Percentiles rank a stretch among this genome's conserved stretches.
Evolutionary conservation across 2,113 vertebrate species (phyloP).

Genomic region (Saguinus midas): DNA sequence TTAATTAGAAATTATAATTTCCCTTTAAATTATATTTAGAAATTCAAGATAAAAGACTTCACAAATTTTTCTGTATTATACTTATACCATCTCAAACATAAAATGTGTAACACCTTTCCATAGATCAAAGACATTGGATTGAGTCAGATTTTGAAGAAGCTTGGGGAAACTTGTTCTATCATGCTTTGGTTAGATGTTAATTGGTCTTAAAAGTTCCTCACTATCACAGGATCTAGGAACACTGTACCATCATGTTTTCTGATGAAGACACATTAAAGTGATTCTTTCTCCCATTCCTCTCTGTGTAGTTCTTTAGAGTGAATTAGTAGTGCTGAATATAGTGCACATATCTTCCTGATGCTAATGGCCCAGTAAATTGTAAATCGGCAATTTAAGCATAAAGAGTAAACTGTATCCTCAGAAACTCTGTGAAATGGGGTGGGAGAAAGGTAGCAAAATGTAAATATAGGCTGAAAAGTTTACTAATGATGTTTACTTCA

Average conservation of each 20-base stretch:
- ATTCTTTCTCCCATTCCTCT: background rate
- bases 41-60: background rate
- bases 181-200: background rate
- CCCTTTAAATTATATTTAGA: background rate
- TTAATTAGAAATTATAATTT: background rate
- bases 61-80: background rate
- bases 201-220: background rate
- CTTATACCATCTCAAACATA: background rate
- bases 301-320: background rate
- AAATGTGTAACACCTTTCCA: background rate
- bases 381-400: conserved; percentile 33
- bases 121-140: background rate
- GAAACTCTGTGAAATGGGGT: background rate
- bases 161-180: background rate
- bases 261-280: background rate
- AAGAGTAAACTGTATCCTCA: background rate
- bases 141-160: background rate
- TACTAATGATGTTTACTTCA: conserved; percentile 55
- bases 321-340: background rate
- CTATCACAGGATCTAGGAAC: background rate
- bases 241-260: background rate
- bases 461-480: conserved; percentile 59
- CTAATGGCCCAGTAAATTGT: background rate
- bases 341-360: background rate
- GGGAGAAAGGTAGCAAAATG: conserved; percentile 31